Evolutionary conservation across 2,888 invertebrate species (phyloP).

Genomic region (Osedax frankpressi): DNA sequence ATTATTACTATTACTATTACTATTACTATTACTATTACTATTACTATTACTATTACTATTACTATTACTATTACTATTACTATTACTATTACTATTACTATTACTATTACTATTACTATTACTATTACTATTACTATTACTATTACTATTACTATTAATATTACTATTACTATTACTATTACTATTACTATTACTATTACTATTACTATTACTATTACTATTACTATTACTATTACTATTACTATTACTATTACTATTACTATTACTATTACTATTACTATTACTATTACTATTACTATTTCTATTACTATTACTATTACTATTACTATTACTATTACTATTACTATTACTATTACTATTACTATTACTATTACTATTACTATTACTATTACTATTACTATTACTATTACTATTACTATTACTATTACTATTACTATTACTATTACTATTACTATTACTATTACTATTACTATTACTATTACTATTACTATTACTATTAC

Average conservation of each 20-base stretch:
- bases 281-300: not conserved
- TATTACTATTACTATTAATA: not conserved
- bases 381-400: not conserved
- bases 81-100: constrained; percentile 1
- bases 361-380: not conserved
- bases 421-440: not conserved
- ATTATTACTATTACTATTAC: no score
- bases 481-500: not conserved
- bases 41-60: not conserved
- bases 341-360: not conserved
- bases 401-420: not conserved
- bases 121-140: not conserved
- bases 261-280: not conserved
- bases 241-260: not conserved
- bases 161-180: not conserved
- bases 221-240: no score
- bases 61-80: not conserved
- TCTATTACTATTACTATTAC: not conserved
- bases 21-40: no score
- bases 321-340: not conserved
- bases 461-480: not conserved
- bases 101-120: not conserved
- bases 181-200: not conserved
- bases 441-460: not conserved
- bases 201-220: not conserved